phyloP scores from a whole-genome alignment of 2,113 vertebrate genomes.

The Amphilophus citrinellus region DNA sequence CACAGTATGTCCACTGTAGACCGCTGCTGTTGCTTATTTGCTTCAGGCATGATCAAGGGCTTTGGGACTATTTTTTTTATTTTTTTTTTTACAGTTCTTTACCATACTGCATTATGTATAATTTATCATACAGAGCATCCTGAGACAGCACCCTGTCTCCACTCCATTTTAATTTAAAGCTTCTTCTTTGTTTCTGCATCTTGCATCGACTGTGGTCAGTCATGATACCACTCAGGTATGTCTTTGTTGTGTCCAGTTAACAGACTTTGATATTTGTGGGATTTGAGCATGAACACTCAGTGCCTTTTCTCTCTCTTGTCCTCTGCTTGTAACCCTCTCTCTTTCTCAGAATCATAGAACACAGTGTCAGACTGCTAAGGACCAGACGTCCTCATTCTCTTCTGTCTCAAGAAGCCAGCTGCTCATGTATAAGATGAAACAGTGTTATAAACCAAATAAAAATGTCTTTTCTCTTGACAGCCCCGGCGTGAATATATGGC shows the following conservation, averaged over 20 bases:
- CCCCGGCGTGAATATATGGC: conserved; percentile 76
- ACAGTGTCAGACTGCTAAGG: conserved; percentile 43
- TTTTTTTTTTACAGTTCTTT: conserved; percentile 53
- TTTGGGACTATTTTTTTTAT: conserved; percentile 34
- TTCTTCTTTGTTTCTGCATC: conserved; percentile 42
- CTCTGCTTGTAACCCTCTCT: not conserved
- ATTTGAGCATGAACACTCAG: conserved; percentile 41
- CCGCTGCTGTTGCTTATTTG: conserved; percentile 68
- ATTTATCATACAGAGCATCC: conserved; percentile 74
- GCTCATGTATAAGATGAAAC: conserved; percentile 78
- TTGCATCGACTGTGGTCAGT: conserved; percentile 55
- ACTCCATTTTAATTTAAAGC: conserved; percentile 62
- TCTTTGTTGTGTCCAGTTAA: conserved; percentile 65
- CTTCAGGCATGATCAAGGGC: conserved; percentile 70
- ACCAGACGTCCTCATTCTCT: conserved; percentile 56
- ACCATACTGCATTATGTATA: conserved; percentile 75
- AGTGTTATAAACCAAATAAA: conserved; percentile 83
- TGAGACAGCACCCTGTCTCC: conserved; percentile 45
- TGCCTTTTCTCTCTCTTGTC: conserved; percentile 3
- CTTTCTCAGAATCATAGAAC: conserved; percentile 35
- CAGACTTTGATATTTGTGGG: conserved; percentile 62
- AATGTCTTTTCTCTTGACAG: conserved; percentile 80
- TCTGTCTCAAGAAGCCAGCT: conserved; percentile 65
- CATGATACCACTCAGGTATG: conserved; percentile 50
- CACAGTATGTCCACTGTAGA: conserved; percentile 69